phyloP scores from a whole-genome alignment of 2,113 vertebrate species.

The Callopanchax toddi region DNA sequence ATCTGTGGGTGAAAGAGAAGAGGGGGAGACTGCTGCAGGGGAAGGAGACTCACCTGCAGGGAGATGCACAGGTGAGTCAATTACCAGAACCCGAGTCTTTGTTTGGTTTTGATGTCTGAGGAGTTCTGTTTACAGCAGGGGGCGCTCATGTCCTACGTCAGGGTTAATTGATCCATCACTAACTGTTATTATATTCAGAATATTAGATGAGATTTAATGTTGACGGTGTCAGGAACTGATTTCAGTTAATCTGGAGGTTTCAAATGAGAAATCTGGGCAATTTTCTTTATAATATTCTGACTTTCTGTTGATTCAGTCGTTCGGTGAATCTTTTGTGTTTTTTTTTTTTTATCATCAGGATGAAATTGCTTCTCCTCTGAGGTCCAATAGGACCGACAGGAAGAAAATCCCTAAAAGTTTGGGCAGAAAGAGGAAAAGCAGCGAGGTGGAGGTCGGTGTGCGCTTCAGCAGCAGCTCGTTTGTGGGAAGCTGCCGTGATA shows the following conservation, averaged over 20 bases:
- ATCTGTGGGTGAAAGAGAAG: not conserved
- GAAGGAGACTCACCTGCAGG: constrained; percentile 10
- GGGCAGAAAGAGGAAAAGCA: constrained; percentile 87
- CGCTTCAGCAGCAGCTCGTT: not conserved
- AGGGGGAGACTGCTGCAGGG: constrained; percentile 18
- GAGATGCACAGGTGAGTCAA: not conserved
- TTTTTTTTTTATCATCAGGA: constrained; percentile 44
- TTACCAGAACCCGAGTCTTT: not conserved
- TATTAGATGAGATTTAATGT: too few species aligned
- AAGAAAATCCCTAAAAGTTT: constrained; percentile 79
- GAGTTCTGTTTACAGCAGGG: not conserved
- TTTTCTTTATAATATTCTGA: too few species aligned
- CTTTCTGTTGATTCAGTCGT: too few species aligned
- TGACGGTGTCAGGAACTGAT: too few species aligned
- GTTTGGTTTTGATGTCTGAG: not conserved
- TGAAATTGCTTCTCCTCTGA: constrained; percentile 82
- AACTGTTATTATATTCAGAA: too few species aligned
- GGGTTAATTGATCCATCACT: too few species aligned
- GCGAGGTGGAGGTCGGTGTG: constrained; percentile 79
- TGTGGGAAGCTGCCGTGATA: not conserved
- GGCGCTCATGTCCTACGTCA: not conserved
- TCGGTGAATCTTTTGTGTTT: too few species aligned
- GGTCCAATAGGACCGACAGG: constrained; percentile 76
- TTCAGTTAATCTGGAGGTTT: too few species aligned
- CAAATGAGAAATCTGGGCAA: too few species aligned